Base-by-base conservation (phyloP, 2,888 invertebrate genomes). In the Frankliniella intonsa region DNA sequence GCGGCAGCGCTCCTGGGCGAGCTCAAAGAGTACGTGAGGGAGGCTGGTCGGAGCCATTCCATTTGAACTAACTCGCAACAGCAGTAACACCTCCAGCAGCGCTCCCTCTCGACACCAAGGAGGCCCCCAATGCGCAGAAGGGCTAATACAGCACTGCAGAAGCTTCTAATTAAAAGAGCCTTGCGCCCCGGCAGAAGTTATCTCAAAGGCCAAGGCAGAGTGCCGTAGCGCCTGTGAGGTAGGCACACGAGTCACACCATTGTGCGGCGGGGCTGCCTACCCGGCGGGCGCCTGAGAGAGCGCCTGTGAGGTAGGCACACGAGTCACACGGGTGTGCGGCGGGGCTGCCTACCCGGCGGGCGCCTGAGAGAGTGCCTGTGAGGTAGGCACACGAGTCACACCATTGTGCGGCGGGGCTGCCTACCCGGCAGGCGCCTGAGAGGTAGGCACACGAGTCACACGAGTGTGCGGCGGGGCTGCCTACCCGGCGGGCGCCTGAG, bases 61-160 rank as follows among this genome's bases (percentile, higher is more conserved):
- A 55, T 22, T 76, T 76, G 22, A 76, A 76, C 69, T 76, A 22
- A 76, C 69, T 76, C 69, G 22, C 25, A 76, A 76, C 69, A 76
- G 22, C 69, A 76, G 22, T 3, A 76, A 76, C 69, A 76, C 69
- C 69, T 76, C 69, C 11, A 69, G 69, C n/a, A n/a, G 25, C 69
- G 69, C 22, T 0, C 10, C 12, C 69, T 5, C 38, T 38, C 38
- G 38, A 5, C 38, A 38, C 38, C n/a, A n/a, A n/a, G 38, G 5
- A 38, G 38, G 38, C 38, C 38, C 5, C 38, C 38, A 38, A 38
- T 55, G 55, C 14, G 55, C 55, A n/a, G 55, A 62, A n/a, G 8
- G 62, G 62, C 17, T 17, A n/a, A n/a, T n/a, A 14, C 62, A 14
- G 17, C 62, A 17, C 5, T 7, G 62, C 62, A 62, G 62, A 62